These are phyloP conservation scores for Neodontobutis hainanensis DNA, from an alignment of 2,113 vertebrate genomes.

Conservation along the genomic window DNA sequence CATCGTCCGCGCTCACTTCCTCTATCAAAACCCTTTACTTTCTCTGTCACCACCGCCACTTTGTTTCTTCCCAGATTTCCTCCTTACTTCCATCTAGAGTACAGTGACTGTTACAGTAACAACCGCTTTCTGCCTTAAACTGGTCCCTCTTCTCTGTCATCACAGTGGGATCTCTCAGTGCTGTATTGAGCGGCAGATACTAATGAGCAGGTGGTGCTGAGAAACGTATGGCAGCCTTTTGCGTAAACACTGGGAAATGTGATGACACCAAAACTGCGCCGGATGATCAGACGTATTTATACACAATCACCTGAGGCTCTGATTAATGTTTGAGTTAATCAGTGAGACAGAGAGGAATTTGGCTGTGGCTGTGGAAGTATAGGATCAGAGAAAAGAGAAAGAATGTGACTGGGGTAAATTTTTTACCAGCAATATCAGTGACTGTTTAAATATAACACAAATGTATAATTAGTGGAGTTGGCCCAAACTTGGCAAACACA, in stretches of 20 bases:
- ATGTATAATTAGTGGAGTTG: too few species aligned
- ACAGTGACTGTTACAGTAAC: constrained; percentile 28
- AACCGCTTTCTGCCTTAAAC: constrained; percentile 28
- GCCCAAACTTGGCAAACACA: too few species aligned
- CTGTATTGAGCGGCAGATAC: constrained; percentile 37
- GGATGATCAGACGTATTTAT: constrained; percentile 68
- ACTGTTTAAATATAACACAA: neutral
- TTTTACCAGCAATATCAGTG: constrained; percentile 2
- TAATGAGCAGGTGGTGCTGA: constrained; percentile 61
- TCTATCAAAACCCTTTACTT: constrained; percentile 45
- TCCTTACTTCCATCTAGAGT: constrained; percentile 32
- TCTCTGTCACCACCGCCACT: constrained; percentile 48
- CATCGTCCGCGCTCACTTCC: constrained; percentile 48
- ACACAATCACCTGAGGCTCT: constrained; percentile 62
- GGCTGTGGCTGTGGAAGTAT: constrained; percentile 34
- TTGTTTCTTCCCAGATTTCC: constrained; percentile 44
- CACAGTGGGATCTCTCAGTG: constrained; percentile 11
- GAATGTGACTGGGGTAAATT: neutral
- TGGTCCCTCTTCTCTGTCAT: constrained; percentile 13
- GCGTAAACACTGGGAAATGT: constrained; percentile 61
- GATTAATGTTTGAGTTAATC: constrained; percentile 74
- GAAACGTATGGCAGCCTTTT: constrained; percentile 45
- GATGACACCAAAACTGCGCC: constrained; percentile 58
- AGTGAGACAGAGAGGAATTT: constrained; percentile 53
- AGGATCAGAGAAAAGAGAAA: constrained; percentile 15